Evolutionary conservation across 1,140 invertebrate species (phyloP), one percentile per base, ranked within the genome.

Genomic region (Caenorhabditis remanei): DNA sequence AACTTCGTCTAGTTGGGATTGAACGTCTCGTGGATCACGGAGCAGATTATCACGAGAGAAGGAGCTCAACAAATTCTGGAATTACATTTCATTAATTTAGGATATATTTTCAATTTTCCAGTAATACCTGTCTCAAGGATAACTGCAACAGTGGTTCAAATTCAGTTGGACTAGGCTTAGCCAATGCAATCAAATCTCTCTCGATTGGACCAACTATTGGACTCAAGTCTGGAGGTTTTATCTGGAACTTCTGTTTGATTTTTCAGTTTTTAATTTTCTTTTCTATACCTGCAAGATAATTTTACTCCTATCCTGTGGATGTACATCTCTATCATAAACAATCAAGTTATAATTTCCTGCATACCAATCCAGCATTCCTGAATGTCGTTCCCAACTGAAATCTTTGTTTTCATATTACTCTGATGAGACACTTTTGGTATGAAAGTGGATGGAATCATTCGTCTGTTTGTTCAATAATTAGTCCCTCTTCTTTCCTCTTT

Each of bases 331-430:
- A 24, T 82, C 85, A 58, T 87, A 84, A 1, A 87, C 87, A 46
- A 88, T 58, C 43, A 88, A 48, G 46, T 88, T 88, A 56, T 50
- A 86, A n/a, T 71, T 43, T 43, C 85, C 85, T 2, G 61, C 79
- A 58, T 63, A 88, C 79, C 79, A 88, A 61, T 88, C 87, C 85
- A 88, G 67, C 85, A 88, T 88, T 55, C 87, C 87, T 16, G 79
- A 48, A 75, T 88, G 87, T 24, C 87, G 67, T 53, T 88, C 87
- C 87, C 87, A 88, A 58, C 85, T 87, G 63, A 75, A 85, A 65
- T 9, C 43, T 6, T 21, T n/a, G 7, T 63, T 40, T 85, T 55
- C 2, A 58, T 53, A n/a, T 19, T 58, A 85, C 32, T 85, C 21
- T 50, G 32, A 32, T n/a, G 56, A 16, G 14, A 40, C 43, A 61